Conservation (phyloP, 2,797 vertebrate genomes). For the Orestias chungarensis region DNA sequence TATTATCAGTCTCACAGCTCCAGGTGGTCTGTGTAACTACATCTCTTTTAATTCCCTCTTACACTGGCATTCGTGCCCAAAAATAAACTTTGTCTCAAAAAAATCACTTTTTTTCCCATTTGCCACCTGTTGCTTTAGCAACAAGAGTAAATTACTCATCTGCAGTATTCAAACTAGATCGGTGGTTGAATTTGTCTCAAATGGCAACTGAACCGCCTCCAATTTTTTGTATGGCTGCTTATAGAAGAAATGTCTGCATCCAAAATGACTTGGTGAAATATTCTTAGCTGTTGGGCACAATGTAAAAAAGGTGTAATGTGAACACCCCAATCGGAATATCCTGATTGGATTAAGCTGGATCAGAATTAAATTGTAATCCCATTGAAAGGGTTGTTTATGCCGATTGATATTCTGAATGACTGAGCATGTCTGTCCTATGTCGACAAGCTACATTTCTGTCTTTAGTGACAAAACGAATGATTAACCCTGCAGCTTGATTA, state of each 20-base stretch:
- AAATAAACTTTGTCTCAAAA: background rate
- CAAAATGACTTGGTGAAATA: no score
- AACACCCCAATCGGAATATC: no score
- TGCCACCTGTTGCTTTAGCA: conserved; percentile 26
- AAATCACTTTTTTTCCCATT: conserved; percentile 10
- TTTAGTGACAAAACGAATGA: no score
- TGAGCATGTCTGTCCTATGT: no score
- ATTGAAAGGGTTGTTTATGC: no score
- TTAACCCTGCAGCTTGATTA: no score
- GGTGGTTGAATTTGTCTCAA: conserved; percentile 1
- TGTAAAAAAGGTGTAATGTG: no score
- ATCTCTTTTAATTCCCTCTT: background rate
- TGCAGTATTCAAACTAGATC: background rate
- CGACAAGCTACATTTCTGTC: no score
- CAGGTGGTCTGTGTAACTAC: background rate
- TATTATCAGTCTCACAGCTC: background rate
- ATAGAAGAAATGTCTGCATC: background rate
- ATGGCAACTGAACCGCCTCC: conserved; percentile 19
- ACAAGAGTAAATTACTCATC: background rate
- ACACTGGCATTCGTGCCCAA: background rate
- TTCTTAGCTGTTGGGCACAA: no score
- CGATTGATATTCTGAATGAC: no score
- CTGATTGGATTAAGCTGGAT: no score
- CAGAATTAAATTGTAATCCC: no score
- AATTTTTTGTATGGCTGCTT: background rate